Conservation (phyloP, 2,888 invertebrate species). For the Drosophila algonquin region DNA sequence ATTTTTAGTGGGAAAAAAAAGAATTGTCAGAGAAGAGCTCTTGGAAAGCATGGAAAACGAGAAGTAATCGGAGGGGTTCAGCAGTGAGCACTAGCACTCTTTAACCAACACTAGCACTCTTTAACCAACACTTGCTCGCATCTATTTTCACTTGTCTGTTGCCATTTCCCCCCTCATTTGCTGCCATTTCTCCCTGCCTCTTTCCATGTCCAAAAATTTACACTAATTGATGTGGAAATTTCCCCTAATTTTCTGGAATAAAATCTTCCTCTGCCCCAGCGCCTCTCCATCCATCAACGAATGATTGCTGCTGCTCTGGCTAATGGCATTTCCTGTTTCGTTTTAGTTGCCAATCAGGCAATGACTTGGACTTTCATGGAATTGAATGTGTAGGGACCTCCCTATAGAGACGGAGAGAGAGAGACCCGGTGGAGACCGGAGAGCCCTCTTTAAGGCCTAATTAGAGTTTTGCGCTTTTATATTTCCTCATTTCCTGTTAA, state of each 20-base stretch:
- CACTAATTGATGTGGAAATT: slow-evolving; percentile 12
- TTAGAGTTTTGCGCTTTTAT: slow-evolving; percentile 69
- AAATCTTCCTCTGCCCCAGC: background rate
- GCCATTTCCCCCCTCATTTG: too few relatives aligned
- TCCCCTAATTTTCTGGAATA: slow-evolving; percentile 3
- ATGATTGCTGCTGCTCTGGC: slow-evolving; percentile 14
- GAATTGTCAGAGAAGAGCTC: background rate
- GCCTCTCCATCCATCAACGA: background rate
- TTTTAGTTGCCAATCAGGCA: slow-evolving; percentile 62
- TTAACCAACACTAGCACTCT: background rate
- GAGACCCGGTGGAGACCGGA: background rate
- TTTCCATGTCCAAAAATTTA: background rate
- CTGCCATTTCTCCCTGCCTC: background rate
- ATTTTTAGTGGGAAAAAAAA: slow-evolving; percentile 10
- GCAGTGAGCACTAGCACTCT: background rate
- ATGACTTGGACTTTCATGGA: slow-evolving; percentile 60
- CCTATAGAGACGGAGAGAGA: background rate
- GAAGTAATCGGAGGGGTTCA: background rate
- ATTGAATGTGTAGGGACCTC: slow-evolving; percentile 31
- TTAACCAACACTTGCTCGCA: background rate
- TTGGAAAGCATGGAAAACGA: background rate
- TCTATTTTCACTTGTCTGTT: background rate
- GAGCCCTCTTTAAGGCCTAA: slow-evolving; percentile 50
- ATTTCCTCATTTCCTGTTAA: slow-evolving; percentile 58
- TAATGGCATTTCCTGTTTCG: slow-evolving; percentile 64